Evolutionary conservation across 2,113 vertebrate genomes (phyloP).

Genomic region (Theristicus caerulescens): DNA sequence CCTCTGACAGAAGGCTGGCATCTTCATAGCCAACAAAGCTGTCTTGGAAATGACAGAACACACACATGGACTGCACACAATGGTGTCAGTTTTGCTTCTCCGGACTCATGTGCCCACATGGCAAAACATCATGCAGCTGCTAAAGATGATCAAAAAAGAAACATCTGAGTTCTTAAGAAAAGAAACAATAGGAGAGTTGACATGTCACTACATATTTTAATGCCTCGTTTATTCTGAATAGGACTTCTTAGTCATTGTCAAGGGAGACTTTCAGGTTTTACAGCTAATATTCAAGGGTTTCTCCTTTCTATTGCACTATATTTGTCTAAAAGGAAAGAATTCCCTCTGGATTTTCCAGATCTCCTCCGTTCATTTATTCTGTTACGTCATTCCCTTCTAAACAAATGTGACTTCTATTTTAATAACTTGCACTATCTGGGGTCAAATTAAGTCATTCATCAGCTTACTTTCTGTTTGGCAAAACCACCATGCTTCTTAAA

Average conservation of each 20-base stretch:
- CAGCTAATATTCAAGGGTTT: background rate
- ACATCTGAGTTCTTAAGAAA: background rate
- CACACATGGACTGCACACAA: background rate
- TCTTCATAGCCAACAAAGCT: background rate
- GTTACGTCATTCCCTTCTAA: background rate
- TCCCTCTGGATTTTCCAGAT: background rate
- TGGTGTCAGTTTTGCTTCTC: background rate
- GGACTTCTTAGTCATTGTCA: rapidly evolving
- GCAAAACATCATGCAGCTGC: background rate
- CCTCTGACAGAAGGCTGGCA: background rate
- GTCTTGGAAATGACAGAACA: background rate
- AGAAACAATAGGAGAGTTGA: background rate
- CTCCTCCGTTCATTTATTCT: background rate
- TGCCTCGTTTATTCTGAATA: background rate
- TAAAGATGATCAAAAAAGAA: background rate
- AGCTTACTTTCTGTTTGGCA: background rate
- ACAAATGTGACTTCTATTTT: background rate
- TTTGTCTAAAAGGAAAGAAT: background rate
- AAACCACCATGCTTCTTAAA: background rate
- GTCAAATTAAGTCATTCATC: slow-evolving; percentile 3
- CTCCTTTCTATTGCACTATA: background rate
- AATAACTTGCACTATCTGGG: background rate
- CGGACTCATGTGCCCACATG: background rate
- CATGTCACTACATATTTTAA: background rate
- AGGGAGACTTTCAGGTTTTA: background rate